Conservation (phyloP, 2,888 invertebrate species). For the Steinernema carpocapsae region DNA sequence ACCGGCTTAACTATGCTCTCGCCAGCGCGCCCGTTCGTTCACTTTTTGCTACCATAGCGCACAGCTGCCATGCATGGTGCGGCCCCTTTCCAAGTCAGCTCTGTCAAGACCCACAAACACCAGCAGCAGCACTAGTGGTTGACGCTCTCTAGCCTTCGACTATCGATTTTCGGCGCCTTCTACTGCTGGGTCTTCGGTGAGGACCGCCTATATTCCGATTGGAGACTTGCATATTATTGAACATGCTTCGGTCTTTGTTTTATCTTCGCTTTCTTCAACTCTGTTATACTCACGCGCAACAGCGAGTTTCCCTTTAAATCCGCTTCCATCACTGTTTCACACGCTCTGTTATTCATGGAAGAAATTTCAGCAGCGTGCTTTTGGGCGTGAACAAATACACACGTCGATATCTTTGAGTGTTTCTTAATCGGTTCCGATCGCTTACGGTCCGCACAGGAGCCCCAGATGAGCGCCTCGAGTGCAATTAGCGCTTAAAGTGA, state of each 20-base stretch:
- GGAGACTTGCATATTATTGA: constrained; percentile 34
- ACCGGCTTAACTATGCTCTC: constrained; percentile 1
- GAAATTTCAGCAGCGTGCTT: too few species aligned
- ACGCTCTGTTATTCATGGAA: too few species aligned
- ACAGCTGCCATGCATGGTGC: constrained; percentile 35
- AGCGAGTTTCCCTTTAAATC: neutral
- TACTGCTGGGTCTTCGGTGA: constrained; percentile 28
- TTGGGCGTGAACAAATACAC: too few species aligned
- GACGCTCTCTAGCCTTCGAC: constrained; percentile 34
- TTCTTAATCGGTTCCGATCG: too few species aligned
- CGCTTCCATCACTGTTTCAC: neutral
- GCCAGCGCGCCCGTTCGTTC: constrained; percentile 19
- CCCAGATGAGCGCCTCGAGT: too few species aligned
- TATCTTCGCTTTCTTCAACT: constrained; percentile 24
- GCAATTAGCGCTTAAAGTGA: too few species aligned
- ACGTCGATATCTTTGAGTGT: too few species aligned
- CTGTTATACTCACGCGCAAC: constrained; percentile 5
- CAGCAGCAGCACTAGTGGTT: constrained; percentile 32
- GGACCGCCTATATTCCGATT: constrained; percentile 35
- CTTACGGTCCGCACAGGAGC: too few species aligned
- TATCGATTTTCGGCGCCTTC: constrained; percentile 34
- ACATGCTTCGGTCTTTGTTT: constrained; percentile 35
- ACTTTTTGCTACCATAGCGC: constrained; percentile 33
- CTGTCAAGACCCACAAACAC: constrained; percentile 33
- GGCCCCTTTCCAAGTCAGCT: constrained; percentile 34